These are phyloP conservation scores for Danio kyathit DNA, from an alignment of 2,797 vertebrate species.

Conservation along the genomic window DNA sequence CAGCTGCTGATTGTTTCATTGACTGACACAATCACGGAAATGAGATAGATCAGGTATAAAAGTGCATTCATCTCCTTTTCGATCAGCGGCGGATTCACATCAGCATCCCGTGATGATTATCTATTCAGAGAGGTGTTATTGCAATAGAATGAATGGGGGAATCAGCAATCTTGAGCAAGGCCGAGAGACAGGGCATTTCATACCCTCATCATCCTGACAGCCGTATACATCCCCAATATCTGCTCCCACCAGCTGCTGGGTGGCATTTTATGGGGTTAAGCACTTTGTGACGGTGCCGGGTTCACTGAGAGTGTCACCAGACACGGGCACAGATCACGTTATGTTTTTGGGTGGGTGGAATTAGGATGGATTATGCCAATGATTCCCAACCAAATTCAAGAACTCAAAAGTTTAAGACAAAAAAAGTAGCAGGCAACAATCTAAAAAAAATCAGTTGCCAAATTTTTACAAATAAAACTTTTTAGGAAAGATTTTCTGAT, in stretches of 20 bases:
- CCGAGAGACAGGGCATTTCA: constrained; percentile 17
- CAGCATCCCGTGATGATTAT: constrained; percentile 40
- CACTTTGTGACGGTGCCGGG: constrained; percentile 26
- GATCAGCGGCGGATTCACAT: constrained; percentile 13
- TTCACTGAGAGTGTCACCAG: constrained; percentile 67
- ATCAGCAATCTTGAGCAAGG: constrained; percentile 35
- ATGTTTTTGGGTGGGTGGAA: constrained; percentile 37
- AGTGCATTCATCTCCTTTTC: constrained; percentile 33
- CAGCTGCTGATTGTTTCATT: constrained; percentile 48
- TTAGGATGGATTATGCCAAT: constrained; percentile 9
- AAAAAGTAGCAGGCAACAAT: too few relatives aligned
- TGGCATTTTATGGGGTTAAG: constrained; percentile 36
- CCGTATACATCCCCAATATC: constrained; percentile 9
- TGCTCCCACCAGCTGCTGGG: not conserved
- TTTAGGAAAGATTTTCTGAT: too few relatives aligned
- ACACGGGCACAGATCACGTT: constrained; percentile 50
- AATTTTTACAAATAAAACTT: too few relatives aligned
- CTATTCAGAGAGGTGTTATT: constrained; percentile 50
- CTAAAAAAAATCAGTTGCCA: too few relatives aligned
- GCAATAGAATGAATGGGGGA: constrained; percentile 40
- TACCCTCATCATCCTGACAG: constrained; percentile 41
- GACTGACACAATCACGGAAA: constrained; percentile 48
- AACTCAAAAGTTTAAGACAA: too few relatives aligned
- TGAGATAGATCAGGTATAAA: constrained; percentile 45
- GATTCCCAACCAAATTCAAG: too few relatives aligned